phyloP scores from a whole-genome alignment of 1,140 invertebrate genomes.

The Coboldia fuscipes region DNA sequence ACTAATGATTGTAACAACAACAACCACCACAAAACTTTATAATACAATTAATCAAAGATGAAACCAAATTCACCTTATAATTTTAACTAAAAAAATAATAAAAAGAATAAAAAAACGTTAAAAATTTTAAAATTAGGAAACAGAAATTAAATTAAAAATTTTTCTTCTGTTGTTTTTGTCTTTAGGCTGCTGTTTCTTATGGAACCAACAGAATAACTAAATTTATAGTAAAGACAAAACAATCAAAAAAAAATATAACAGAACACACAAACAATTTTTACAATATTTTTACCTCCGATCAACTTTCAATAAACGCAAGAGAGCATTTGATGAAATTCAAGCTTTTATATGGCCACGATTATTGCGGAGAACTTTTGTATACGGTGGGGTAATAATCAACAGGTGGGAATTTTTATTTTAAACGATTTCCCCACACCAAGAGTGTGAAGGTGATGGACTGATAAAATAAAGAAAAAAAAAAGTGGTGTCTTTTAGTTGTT shows the following conservation, averaged over 20 bases:
- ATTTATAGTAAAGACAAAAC: background rate
- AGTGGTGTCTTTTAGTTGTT: too few species aligned
- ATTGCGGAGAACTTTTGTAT: background rate
- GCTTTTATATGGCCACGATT: conserved; percentile 4
- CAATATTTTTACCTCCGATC: conserved; percentile 1
- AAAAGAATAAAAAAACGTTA: too few species aligned
- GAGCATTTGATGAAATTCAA: conserved; percentile 2
- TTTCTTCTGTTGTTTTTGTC: background rate
- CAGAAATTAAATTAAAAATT: background rate
- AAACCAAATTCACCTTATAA: too few species aligned
- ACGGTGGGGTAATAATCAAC: background rate
- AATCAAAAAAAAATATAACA: background rate
- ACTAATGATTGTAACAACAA: too few species aligned
- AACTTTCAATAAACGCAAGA: conserved; percentile 6
- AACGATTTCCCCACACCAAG: too few species aligned
- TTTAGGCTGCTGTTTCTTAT: background rate
- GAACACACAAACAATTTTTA: background rate
- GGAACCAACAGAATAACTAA: background rate
- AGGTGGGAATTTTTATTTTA: too few species aligned
- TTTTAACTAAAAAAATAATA: too few species aligned
- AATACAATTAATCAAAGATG: too few species aligned
- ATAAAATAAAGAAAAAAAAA: too few species aligned
- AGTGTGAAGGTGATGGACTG: too few species aligned
- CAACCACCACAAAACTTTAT: too few species aligned
- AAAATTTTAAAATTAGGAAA: background rate